Evolutionary conservation across 2,888 invertebrate species (phyloP).

Genomic region (Prosopocoilus inquinatus): DNA sequence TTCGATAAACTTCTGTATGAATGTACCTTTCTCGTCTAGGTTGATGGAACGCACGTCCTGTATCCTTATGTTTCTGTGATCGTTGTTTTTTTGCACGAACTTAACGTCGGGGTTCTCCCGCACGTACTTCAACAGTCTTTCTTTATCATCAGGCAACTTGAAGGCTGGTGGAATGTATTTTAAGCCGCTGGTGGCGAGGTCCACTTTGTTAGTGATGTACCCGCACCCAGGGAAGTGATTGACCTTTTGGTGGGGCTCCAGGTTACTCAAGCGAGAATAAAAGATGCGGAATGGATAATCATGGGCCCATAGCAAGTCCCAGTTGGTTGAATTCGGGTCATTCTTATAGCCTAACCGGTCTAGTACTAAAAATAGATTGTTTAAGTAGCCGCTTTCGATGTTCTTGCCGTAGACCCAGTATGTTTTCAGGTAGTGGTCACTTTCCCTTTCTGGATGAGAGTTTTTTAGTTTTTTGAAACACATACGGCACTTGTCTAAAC

Average conservation of each 20-base stretch:
- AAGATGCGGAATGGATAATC: constrained; percentile 81
- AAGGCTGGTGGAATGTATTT: constrained; percentile 86
- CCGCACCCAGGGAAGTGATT: constrained; percentile 96
- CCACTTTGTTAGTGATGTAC: constrained; percentile 88
- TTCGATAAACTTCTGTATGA: constrained; percentile 88
- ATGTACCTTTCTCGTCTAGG: constrained; percentile 67
- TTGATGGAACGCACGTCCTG: constrained; percentile 69
- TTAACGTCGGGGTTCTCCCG: constrained; percentile 63
- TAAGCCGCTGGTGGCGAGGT: constrained; percentile 76
- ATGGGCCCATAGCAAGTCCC: constrained; percentile 93
- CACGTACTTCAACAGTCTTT: constrained; percentile 68
- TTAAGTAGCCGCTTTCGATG: constrained; percentile 70
- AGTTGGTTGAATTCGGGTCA: constrained; percentile 58
- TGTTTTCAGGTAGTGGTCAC: constrained; percentile 1
- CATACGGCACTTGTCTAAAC: constrained; percentile 13
- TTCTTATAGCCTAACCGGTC: constrained; percentile 71
- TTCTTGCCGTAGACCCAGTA: constrained; percentile 25
- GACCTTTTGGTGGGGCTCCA: constrained; percentile 74
- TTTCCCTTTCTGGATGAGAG: background rate
- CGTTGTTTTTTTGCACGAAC: constrained; percentile 91
- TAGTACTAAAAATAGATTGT: constrained; percentile 79
- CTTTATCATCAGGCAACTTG: constrained; percentile 74
- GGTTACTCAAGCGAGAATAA: constrained; percentile 54
- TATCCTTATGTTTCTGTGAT: constrained; percentile 84
- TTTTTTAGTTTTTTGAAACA: constrained; percentile 9